phyloP scores from a whole-genome alignment of 2,888 invertebrate species.

The Drosophila merina region DNA sequence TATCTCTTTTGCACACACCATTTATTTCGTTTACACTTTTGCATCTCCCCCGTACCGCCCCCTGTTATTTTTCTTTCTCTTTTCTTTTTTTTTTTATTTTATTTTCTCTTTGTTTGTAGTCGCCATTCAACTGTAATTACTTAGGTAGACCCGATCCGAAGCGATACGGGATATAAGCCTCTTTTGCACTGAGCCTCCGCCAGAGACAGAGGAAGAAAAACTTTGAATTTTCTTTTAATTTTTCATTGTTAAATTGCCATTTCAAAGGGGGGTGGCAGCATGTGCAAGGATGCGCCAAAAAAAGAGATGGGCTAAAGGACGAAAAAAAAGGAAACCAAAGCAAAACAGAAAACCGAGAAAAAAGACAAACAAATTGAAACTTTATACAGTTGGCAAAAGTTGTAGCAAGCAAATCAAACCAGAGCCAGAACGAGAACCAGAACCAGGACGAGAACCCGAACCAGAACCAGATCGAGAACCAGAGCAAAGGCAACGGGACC shows the following conservation, averaged over 20 bases:
- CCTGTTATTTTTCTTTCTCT: slow-evolving; percentile 3
- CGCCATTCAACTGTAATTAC: slow-evolving; percentile 77
- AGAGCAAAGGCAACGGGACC: slow-evolving; percentile 13
- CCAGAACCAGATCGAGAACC: neutral
- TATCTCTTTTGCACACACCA: slow-evolving; percentile 43
- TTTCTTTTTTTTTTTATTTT: slow-evolving; percentile 43
- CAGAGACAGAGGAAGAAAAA: slow-evolving; percentile 45
- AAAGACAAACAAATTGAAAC: slow-evolving; percentile 60
- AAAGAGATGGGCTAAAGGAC: neutral
- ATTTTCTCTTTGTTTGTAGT: slow-evolving; percentile 53
- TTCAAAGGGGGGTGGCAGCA: slow-evolving; percentile 36
- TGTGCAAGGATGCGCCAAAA: slow-evolving; percentile 55
- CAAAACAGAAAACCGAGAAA: slow-evolving; percentile 48
- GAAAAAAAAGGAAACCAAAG: slow-evolving; percentile 22
- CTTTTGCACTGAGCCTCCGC: slow-evolving; percentile 39
- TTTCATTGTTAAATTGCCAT: slow-evolving; percentile 80
- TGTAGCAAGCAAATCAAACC: slow-evolving; percentile 27
- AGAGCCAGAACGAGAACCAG: neutral
- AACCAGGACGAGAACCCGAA: no score
- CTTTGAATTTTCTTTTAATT: slow-evolving; percentile 78
- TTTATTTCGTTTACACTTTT: slow-evolving; percentile 15
- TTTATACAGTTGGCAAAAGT: slow-evolving; percentile 49
- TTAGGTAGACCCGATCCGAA: slow-evolving; percentile 53
- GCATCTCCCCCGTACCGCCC: neutral
- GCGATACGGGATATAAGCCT: slow-evolving; percentile 64